Evolutionary conservation across 2,888 invertebrate genomes (phyloP).

Genomic region (Microctonus hyperodae): DNA sequence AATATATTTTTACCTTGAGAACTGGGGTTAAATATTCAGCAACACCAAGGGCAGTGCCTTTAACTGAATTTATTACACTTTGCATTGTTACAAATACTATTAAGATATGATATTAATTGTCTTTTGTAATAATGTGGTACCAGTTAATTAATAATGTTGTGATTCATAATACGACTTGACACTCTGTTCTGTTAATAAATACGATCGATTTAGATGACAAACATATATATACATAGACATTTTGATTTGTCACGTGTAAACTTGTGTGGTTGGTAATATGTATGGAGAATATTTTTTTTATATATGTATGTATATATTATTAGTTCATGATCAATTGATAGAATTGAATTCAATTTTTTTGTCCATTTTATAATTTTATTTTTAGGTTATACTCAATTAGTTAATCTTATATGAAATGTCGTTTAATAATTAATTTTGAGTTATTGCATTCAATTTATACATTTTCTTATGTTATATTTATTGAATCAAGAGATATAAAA

Average conservation of each 20-base stretch:
- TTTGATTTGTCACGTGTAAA: not conserved
- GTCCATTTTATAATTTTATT: no score
- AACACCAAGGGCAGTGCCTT: slow-evolving; percentile 93
- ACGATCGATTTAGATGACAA: not conserved
- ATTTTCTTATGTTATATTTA: no score
- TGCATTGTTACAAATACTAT: slow-evolving; percentile 73
- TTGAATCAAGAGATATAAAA: no score
- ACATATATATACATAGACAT: not conserved
- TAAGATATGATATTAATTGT: slow-evolving; percentile 3
- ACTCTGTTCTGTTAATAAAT: not conserved
- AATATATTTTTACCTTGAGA: slow-evolving; percentile 75
- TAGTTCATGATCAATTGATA: no score
- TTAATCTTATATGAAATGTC: no score
- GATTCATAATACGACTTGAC: slow-evolving; percentile 8
- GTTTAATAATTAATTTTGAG: no score
- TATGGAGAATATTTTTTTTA: no score
- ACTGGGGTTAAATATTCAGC: slow-evolving; percentile 97
- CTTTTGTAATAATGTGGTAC: not conserved
- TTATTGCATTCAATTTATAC: no score
- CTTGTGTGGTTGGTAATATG: not conserved
- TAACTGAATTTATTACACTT: slow-evolving; percentile 93
- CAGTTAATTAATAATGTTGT: not conserved
- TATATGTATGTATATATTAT: no score
- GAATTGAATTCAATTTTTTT: no score
- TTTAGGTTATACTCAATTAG: no score